phyloP scores from a whole-genome alignment of 2,888 invertebrate genomes.

The Drosophila mercatorum region DNA sequence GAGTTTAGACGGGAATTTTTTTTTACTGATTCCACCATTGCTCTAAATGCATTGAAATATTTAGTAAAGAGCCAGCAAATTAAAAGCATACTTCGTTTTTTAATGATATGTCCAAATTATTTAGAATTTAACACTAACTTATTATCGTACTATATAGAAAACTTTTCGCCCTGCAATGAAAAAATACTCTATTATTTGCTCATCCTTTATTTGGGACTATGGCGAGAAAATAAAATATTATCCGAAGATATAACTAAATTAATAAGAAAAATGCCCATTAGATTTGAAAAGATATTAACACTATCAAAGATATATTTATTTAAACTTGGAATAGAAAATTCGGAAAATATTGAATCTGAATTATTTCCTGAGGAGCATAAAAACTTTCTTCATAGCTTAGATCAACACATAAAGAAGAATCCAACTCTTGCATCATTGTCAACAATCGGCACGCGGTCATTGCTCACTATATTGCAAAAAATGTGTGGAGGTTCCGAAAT shows the following conservation, averaged over 20 bases:
- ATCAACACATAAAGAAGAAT: constrained; percentile 24
- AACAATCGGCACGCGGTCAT: constrained; percentile 25
- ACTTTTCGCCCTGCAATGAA: constrained; percentile 20
- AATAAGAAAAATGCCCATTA: constrained; percentile 32
- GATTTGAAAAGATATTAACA: constrained; percentile 42
- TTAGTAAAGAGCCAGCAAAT: constrained; percentile 30
- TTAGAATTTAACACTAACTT: constrained; percentile 39
- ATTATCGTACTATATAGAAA: constrained; percentile 29
- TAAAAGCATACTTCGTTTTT: constrained; percentile 44
- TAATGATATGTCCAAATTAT: constrained; percentile 44
- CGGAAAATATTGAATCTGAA: neutral
- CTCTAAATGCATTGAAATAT: constrained; percentile 25
- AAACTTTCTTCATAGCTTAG: constrained; percentile 21
- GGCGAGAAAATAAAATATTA: constrained; percentile 40
- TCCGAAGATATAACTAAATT: constrained; percentile 33
- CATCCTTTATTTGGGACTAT: constrained; percentile 47
- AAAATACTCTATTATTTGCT: constrained; percentile 51
- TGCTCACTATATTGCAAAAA: constrained; percentile 48
- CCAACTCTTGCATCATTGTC: constrained; percentile 17
- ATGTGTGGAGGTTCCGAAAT: constrained; percentile 26
- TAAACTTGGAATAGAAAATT: constrained; percentile 5
- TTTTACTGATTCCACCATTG: constrained; percentile 4
- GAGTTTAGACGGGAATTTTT: constrained; percentile 38
- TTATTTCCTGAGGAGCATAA: neutral
- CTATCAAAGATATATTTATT: constrained; percentile 54